Base-by-base conservation (phyloP, 2,797 vertebrate genomes). In the Gadopsis marmoratus region DNA sequence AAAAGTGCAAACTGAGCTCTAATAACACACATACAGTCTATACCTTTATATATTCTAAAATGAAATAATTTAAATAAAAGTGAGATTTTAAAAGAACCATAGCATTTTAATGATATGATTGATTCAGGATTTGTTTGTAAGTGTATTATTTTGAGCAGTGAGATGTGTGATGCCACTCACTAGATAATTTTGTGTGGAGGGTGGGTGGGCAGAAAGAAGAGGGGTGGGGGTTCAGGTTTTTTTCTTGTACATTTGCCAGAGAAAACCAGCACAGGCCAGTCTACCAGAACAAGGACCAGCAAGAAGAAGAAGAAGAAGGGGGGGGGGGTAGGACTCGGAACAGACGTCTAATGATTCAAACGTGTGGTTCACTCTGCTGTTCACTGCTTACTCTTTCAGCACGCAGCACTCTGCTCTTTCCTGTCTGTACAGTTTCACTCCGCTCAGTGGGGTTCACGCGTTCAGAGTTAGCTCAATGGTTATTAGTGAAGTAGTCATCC, bases 11-110 rank as follows among this genome's bases (percentile, higher is more conserved):
- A 93, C 87, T 89, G 88, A 93, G 90, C 90, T 92, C 86, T 85
- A 88, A 86, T 79, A 79, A 88, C 90, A 90, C 86, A 91, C 89
- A 65, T 71, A 75, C 88, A 92, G 87, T 92, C 86, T 91, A 89
- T 92, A 94, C 91, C 88, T 92, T 93, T 92, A 90, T 93, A 92
- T 92, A 88, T 92, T 92, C 81, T 88, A 91, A 90, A 90, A 89
- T 71, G 74, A 90, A 88, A 90, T 80, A 65, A 92, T 90, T 78
- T 74, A 81, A 77, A 81, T 83, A 75, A 87, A 85, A 39, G 77
- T 89, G 74, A 88, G 76, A 88, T 91, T 91, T 92, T 86, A 91
- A 92, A 85, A 65, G 62, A 81, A 82, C 60, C 74, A 78, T 76
- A 86, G 88, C 87, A 62, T 93, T 92, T 94, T 91, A 91, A 87